A percentile compares a stretch with the other conserved stretches of the same genome.
phyloP scores from a whole-genome alignment of 2,797 vertebrate species.

The Pelodytes ibericus region DNA sequence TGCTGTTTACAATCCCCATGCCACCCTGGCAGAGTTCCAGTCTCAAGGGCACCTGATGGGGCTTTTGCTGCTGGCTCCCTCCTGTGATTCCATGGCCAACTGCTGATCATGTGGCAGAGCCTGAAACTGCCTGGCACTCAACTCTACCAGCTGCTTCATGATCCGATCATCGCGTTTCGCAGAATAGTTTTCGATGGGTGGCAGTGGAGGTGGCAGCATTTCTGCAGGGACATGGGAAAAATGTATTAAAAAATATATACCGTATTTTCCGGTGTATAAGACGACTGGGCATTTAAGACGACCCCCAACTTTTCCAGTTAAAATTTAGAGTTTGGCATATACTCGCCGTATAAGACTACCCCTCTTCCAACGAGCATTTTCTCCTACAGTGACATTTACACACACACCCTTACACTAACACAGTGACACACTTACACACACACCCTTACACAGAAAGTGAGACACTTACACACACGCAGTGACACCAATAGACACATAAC shows the following conservation, averaged over 20 bases:
- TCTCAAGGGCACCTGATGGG: constrained; percentile 13
- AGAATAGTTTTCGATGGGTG: constrained; percentile 56
- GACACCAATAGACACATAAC: too few relatives aligned
- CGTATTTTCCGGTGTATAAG: too few relatives aligned
- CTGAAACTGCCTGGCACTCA: constrained; percentile 66
- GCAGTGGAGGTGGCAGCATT: neutral
- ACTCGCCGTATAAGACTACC: too few relatives aligned
- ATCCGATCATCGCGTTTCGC: constrained; percentile 59
- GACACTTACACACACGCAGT: too few relatives aligned
- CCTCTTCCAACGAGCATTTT: too few relatives aligned
- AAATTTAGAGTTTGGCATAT: too few relatives aligned
- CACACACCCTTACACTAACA: too few relatives aligned
- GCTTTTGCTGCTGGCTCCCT: neutral
- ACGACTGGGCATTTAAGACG: too few relatives aligned
- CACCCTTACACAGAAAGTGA: too few relatives aligned
- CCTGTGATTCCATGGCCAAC: neutral
- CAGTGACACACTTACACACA: too few relatives aligned
- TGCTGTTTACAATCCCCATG: neutral
- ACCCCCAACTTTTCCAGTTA: too few relatives aligned
- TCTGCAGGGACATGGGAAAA: neutral
- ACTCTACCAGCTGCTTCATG: constrained; percentile 68
- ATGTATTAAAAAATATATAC: neutral
- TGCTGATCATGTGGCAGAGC: neutral
- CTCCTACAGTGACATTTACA: too few relatives aligned
- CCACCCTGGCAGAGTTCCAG: neutral